A percentile compares a stretch with the other conserved stretches of the same genome.
Conservation (phyloP, 2,113 vertebrate genomes). For the Sceloporus undulatus region DNA sequence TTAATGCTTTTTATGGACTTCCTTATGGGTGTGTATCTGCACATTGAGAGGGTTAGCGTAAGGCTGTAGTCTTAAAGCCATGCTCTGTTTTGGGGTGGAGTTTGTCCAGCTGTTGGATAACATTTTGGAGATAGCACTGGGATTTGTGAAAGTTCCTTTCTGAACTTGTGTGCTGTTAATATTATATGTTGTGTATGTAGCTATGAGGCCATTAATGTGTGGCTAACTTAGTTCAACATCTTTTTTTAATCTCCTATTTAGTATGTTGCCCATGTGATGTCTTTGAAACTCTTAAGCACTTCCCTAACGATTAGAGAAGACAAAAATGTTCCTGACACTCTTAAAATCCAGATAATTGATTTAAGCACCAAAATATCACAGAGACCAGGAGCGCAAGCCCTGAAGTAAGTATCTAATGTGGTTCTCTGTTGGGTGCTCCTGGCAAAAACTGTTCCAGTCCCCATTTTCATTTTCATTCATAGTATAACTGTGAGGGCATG, state of each 20-base stretch:
- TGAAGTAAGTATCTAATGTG: conserved; percentile 79
- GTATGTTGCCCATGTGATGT: conserved; percentile 91
- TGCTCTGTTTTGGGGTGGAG: neutral
- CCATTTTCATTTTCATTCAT: neutral
- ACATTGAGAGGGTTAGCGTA: neutral
- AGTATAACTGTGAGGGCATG: neutral
- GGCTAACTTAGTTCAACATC: neutral
- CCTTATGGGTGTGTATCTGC: too few species aligned
- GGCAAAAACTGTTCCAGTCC: neutral
- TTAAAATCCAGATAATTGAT: conserved; percentile 93
- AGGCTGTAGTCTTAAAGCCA: neutral
- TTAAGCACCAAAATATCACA: conserved; percentile 90
- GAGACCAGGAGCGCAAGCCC: conserved; percentile 93
- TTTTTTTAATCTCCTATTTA: conserved; percentile 65
- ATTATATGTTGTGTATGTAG: neutral
- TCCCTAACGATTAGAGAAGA: conserved; percentile 91
- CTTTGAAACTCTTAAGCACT: conserved; percentile 89
- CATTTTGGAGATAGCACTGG: neutral
- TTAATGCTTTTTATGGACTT: neutral
- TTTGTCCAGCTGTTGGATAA: neutral
- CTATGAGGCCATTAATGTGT: neutral
- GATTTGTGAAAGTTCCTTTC: neutral
- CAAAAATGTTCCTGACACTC: conserved; percentile 86
- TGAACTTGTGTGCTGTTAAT: neutral
- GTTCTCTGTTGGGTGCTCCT: neutral